These are phyloP conservation scores for Rhodophaea formosa DNA, from an alignment of 2,888 invertebrate genomes.

Conservation along the genomic window DNA sequence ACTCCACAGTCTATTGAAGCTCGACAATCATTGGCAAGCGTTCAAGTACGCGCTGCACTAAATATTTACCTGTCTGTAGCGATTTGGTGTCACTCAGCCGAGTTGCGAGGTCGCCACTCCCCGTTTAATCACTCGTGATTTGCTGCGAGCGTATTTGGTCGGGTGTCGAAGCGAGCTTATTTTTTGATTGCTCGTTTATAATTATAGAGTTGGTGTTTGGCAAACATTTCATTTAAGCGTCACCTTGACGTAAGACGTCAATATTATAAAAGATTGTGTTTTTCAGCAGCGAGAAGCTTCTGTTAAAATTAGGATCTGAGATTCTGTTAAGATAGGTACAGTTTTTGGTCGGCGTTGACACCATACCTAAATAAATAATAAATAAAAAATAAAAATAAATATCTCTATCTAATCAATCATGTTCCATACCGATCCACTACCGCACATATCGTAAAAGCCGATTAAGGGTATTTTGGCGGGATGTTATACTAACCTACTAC, in stretches of 20 bases:
- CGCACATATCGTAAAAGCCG: too few species aligned
- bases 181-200: slow-evolving; percentile 57
- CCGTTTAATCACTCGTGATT: slow-evolving; percentile 36
- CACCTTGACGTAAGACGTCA: slow-evolving; percentile 46
- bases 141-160: slow-evolving; percentile 49
- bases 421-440: too few species aligned
- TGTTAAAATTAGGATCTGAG: background rate
- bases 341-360: too few species aligned
- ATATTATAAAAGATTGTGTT: slow-evolving; percentile 29
- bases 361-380: too few species aligned
- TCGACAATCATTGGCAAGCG: slow-evolving; percentile 36
- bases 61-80: slow-evolving; percentile 71
- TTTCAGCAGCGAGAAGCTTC: background rate
- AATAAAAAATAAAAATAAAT: too few species aligned
- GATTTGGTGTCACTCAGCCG: slow-evolving; percentile 52
- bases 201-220: slow-evolving; percentile 59
- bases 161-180: slow-evolving; percentile 44
- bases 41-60: slow-evolving; percentile 72
- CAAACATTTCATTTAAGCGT: slow-evolving; percentile 60
- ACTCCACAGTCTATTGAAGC: slow-evolving; percentile 5
- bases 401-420: too few species aligned
- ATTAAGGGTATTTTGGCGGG: too few species aligned
- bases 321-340: too few species aligned
- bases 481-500: too few species aligned
- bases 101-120: slow-evolving; percentile 41